phyloP scores from a whole-genome alignment of 2,113 vertebrate genomes.

The Poicephalus meyeri region DNA sequence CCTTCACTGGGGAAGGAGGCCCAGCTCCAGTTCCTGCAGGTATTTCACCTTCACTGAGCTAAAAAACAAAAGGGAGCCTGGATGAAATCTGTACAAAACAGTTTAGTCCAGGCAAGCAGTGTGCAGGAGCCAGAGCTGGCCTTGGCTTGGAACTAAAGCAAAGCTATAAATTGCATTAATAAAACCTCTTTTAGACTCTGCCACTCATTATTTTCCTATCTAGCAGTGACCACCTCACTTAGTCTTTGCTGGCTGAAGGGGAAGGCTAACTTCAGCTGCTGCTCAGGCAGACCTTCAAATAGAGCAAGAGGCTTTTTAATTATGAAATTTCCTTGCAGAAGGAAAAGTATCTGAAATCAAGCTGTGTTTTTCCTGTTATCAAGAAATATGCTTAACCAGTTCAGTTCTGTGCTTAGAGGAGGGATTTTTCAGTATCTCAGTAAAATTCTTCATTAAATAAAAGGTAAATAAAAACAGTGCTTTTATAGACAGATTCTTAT shows the following conservation, averaged over 20 bases:
- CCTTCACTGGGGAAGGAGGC: neutral
- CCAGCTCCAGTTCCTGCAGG: neutral
- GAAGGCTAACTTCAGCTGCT: neutral
- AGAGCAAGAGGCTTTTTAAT: neutral
- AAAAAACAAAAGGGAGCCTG: neutral
- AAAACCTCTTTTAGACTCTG: neutral
- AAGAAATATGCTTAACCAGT: neutral
- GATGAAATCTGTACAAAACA: neutral
- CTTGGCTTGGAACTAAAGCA: neutral
- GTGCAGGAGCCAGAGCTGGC: neutral
- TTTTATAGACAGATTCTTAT: neutral
- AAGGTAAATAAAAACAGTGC: neutral
- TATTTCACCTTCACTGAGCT: neutral
- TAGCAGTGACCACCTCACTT: neutral
- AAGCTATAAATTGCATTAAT: neutral
- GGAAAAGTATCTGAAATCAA: neutral
- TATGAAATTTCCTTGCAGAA: neutral
- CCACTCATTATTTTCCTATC: neutral
- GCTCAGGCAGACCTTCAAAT: neutral
- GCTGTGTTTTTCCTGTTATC: neutral
- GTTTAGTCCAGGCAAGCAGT: neutral
- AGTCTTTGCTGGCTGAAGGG: neutral
- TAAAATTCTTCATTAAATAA: neutral
- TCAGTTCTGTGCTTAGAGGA: neutral
- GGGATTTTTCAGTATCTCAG: neutral